These are phyloP conservation scores for Meloidogyne exigua DNA, from an alignment of 1,140 invertebrate species.

Conservation along the genomic window DNA sequence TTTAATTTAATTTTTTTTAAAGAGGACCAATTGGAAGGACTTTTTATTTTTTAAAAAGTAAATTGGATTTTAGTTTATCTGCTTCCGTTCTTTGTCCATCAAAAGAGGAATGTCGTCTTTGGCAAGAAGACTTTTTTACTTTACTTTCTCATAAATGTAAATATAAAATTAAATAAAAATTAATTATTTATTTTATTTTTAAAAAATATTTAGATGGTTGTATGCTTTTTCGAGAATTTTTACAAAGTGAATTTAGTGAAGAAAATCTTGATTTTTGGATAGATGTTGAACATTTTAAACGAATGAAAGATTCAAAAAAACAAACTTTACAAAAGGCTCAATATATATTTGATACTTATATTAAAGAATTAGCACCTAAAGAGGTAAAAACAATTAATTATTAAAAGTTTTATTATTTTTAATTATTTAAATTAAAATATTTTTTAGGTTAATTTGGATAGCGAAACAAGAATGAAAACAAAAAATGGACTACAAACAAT, in stretches of 20 bases:
- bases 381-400: slow-evolving; percentile 43
- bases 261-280: slow-evolving; percentile 52
- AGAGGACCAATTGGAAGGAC: slow-evolving; percentile 38
- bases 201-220: slow-evolving; percentile 39
- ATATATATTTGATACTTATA: slow-evolving; percentile 36
- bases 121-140: slow-evolving; percentile 52
- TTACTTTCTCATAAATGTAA: slow-evolving; percentile 47
- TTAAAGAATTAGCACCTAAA: slow-evolving; percentile 40
- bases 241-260: slow-evolving; percentile 40
- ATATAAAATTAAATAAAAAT: slow-evolving; percentile 10
- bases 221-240: slow-evolving; percentile 44
- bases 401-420: slow-evolving; percentile 1
- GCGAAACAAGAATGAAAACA: slow-evolving; percentile 43
- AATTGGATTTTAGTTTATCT: slow-evolving; percentile 45
- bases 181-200: not conserved
- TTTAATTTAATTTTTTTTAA: slow-evolving; percentile 13
- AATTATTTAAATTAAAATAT: too few relatives aligned
- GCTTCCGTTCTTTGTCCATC: slow-evolving; percentile 43
- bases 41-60: slow-evolving; percentile 35
- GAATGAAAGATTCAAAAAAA: slow-evolving; percentile 44
- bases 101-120: slow-evolving; percentile 41
- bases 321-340: slow-evolving; percentile 43
- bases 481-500: slow-evolving; percentile 37
- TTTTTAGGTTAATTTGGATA: slow-evolving; percentile 44
- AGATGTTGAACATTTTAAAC: slow-evolving; percentile 49